phyloP scores from a whole-genome alignment of 2,113 vertebrate genomes.

The Cyanoderma ruficeps region DNA sequence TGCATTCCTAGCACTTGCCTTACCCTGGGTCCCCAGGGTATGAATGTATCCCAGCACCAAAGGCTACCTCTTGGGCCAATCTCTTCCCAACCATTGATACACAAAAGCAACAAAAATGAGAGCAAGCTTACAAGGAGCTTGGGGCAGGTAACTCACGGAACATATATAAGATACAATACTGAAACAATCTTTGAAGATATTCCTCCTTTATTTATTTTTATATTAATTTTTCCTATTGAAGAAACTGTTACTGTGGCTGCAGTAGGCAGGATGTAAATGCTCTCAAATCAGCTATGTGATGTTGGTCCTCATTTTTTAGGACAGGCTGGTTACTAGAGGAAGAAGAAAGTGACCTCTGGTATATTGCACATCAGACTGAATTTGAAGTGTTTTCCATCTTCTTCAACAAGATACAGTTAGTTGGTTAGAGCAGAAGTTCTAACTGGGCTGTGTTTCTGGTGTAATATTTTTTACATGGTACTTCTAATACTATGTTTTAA shows the following conservation, averaged over 20 bases:
- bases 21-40: not conserved
- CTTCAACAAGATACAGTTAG: not conserved
- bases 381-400: not conserved
- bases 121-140: not conserved
- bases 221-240: not conserved
- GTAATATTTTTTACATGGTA: not conserved
- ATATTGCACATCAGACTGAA: not conserved
- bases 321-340: not conserved
- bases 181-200: not conserved
- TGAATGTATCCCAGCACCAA: not conserved
- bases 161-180: not conserved
- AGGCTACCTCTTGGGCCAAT: not conserved
- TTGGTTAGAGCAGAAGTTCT: not conserved
- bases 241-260: not conserved
- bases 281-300: not conserved
- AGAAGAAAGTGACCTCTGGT: not conserved
- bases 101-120: not conserved
- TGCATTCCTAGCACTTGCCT: not conserved
- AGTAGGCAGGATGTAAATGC: not conserved
- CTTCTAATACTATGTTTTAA: not conserved
- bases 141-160: not conserved
- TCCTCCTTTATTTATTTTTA: not conserved
- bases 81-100: not conserved
- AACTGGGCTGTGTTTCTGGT: not conserved
- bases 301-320: not conserved